Conservation (phyloP, 2,113 vertebrate species). For the Aspiorhynchus laticeps region DNA sequence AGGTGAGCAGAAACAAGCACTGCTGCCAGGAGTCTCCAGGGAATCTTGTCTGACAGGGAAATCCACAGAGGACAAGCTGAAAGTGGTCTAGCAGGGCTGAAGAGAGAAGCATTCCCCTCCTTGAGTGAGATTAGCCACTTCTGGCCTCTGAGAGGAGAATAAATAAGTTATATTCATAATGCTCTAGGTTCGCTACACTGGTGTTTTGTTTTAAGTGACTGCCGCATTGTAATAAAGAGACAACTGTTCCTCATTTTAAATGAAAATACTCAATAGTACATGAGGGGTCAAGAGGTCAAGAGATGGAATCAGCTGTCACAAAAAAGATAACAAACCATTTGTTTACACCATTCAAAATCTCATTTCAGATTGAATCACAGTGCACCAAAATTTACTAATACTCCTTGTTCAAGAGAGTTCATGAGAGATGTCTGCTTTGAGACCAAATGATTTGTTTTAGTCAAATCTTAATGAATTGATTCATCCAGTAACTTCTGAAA, state of each 20-base stretch:
- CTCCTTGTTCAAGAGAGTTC: neutral
- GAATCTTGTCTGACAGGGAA: slow-evolving; percentile 29
- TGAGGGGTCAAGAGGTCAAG: neutral
- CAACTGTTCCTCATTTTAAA: neutral
- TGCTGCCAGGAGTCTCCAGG: neutral
- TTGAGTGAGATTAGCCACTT: slow-evolving; percentile 29
- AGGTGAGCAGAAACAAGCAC: slow-evolving; percentile 32
- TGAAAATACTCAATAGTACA: neutral
- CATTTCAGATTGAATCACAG: neutral
- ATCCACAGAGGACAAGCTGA: neutral
- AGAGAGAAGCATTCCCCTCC: neutral
- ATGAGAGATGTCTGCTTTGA: neutral
- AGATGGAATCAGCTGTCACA: neutral
- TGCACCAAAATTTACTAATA: neutral
- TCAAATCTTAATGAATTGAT: neutral
- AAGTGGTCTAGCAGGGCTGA: neutral
- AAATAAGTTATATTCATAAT: neutral
- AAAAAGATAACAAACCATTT: neutral
- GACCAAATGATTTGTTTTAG: neutral
- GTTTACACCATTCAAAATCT: neutral
- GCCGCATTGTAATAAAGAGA: neutral
- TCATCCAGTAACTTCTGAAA: neutral
- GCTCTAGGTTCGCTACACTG: neutral
- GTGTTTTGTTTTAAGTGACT: neutral
- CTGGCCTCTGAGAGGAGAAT: slow-evolving; percentile 9